phyloP scores from a whole-genome alignment of 2,113 vertebrate species.

The Nettapus auritus region DNA sequence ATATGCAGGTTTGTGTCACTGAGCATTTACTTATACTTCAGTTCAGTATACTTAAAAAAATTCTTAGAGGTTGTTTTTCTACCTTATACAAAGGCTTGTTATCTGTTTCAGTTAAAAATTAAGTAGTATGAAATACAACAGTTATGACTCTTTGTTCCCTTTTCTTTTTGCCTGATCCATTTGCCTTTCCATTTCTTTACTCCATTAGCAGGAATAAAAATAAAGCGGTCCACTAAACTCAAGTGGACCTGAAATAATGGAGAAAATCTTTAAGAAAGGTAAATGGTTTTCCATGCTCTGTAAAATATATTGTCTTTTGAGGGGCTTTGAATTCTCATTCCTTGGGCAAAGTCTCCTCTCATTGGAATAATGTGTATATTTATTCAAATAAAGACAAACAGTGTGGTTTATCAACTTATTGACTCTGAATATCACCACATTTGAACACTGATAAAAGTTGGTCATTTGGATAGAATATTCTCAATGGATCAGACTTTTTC shows the following conservation, averaged over 20 bases:
- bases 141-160: background rate
- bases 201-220: background rate
- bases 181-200: background rate
- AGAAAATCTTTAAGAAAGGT: background rate
- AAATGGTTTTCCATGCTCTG: background rate
- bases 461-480: background rate
- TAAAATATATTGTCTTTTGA: background rate
- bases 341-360: background rate
- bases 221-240: background rate
- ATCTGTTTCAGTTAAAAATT: background rate
- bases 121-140: background rate
- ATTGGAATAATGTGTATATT: background rate
- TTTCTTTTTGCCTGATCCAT: background rate
- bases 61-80: background rate
- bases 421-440: constrained; percentile 21
- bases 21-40: background rate
- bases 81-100: background rate
- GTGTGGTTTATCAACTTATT: background rate
- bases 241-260: background rate
- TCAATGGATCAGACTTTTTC: background rate
- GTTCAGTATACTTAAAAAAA: background rate
- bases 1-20: background rate
- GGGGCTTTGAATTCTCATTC: background rate
- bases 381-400: background rate
- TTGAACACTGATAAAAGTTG: background rate